A percentile compares a stretch with the other conserved stretches of the same genome.
Conservation (phyloP, 2,797 vertebrate species). For the Scolopax rusticola region DNA sequence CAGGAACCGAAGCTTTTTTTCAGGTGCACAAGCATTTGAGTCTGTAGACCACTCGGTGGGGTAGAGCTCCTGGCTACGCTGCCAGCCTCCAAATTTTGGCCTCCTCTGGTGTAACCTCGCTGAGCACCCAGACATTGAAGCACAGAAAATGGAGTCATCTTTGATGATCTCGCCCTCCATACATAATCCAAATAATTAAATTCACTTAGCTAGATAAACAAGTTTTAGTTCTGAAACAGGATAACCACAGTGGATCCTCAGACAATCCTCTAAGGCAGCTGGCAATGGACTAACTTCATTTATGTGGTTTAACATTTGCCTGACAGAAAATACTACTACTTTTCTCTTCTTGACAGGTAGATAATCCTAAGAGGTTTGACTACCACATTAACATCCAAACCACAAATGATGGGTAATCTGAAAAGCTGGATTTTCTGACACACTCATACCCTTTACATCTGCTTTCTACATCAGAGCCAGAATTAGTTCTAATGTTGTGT, state of each 20-base stretch:
- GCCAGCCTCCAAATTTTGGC: background rate
- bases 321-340: constrained; percentile 51
- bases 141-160: background rate
- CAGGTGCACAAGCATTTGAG: background rate
- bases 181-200: constrained; percentile 48
- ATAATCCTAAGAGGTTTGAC: constrained; percentile 71
- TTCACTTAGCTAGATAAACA: constrained; percentile 59
- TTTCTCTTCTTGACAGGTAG: constrained; percentile 68
- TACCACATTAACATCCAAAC: constrained; percentile 64
- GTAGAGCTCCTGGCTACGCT: background rate
- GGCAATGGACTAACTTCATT: constrained; percentile 55
- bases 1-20: background rate
- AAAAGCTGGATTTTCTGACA: constrained; percentile 72
- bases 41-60: background rate
- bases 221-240: constrained; percentile 62
- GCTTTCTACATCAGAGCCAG: constrained; percentile 65
- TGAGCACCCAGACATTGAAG: background rate
- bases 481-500: constrained; percentile 66
- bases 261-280: constrained; percentile 60
- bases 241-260: constrained; percentile 49
- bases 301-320: constrained; percentile 70
- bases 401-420: constrained; percentile 66
- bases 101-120: background rate
- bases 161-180: constrained; percentile 1
- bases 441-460: constrained; percentile 41